phyloP scores from a whole-genome alignment of 1,140 invertebrate genomes.

The Pantala flavescens region DNA sequence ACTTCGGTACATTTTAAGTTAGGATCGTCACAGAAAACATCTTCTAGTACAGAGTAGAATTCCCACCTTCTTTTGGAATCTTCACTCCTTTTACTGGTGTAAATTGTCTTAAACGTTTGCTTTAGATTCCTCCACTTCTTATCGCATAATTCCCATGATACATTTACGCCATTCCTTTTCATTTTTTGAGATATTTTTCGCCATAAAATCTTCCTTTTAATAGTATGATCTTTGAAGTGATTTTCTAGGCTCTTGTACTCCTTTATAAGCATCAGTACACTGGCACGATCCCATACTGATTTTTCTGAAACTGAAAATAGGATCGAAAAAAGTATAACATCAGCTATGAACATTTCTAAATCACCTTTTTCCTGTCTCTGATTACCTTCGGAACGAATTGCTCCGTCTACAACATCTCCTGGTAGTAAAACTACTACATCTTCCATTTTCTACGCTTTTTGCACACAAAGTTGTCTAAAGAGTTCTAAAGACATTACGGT shows the following conservation, averaged over 20 bases:
- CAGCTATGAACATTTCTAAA: not conserved
- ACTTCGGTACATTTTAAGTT: too few species aligned
- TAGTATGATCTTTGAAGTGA: not conserved
- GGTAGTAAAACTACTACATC: not conserved
- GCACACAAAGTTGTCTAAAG: too few species aligned
- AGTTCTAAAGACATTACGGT: too few species aligned
- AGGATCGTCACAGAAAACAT: not conserved
- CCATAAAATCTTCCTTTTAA: conserved; percentile 11
- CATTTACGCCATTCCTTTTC: not conserved
- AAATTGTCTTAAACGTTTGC: conserved; percentile 7
- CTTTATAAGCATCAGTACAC: not conserved
- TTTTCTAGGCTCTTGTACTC: not conserved
- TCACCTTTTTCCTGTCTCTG: not conserved
- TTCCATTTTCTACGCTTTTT: not conserved
- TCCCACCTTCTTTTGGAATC: conserved; percentile 7
- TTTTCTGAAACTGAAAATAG: conserved; percentile 7
- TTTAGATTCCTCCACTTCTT: conserved; percentile 13
- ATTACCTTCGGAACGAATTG: not conserved
- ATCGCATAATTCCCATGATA: not conserved
- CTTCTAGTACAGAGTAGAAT: not conserved
- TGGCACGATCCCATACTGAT: not conserved
- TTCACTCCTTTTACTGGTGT: conserved; percentile 13
- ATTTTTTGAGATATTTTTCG: not conserved
- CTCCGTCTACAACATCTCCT: not conserved
- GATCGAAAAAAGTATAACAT: not conserved